A percentile compares a stretch with the other conserved stretches of the same genome.
Conservation (phyloP, 1,140 invertebrate genomes). For the Nasonia giraulti region DNA sequence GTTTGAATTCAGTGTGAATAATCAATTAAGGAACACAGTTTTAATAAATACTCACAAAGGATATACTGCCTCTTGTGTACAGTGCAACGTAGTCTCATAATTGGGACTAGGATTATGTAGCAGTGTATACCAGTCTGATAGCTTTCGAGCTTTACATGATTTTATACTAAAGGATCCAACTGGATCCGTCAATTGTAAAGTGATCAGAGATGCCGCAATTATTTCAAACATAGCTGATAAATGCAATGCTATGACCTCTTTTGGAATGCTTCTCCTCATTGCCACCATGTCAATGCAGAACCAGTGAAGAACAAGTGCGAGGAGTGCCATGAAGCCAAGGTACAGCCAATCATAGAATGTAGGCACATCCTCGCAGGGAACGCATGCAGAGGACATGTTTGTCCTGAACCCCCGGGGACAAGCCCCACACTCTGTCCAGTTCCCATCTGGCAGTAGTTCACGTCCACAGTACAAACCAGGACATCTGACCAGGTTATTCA, state of each 20-base stretch:
- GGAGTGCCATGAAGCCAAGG: constrained; percentile 92
- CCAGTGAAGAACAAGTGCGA: constrained; percentile 91
- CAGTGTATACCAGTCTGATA: constrained; percentile 97
- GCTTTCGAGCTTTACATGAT: constrained; percentile 84
- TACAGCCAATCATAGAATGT: constrained; percentile 96
- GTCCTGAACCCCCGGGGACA: constrained; percentile 88
- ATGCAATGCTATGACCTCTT: constrained; percentile 83
- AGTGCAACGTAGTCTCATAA: constrained; percentile 91
- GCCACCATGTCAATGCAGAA: constrained; percentile 92
- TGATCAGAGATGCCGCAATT: constrained; percentile 81
- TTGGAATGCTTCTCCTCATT: constrained; percentile 83
- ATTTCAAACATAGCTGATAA: constrained; percentile 89
- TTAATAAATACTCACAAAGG: constrained; percentile 85
- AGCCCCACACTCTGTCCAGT: constrained; percentile 86
- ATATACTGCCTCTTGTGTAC: constrained; percentile 97
- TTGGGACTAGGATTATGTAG: constrained; percentile 95
- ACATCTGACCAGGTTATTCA: constrained; percentile 73
- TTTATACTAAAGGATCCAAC: constrained; percentile 82
- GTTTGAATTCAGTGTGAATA: not conserved
- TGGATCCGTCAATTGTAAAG: constrained; percentile 86
- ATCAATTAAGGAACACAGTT: not conserved
- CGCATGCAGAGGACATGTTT: constrained; percentile 82
- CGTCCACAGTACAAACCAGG: constrained; percentile 92
- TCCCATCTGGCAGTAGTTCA: constrained; percentile 78
- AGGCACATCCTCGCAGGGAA: constrained; percentile 84